These are phyloP conservation scores for Lepidocyrtinus sp. DNA, from an alignment of 2,888 invertebrate species.

Conservation along the genomic window DNA sequence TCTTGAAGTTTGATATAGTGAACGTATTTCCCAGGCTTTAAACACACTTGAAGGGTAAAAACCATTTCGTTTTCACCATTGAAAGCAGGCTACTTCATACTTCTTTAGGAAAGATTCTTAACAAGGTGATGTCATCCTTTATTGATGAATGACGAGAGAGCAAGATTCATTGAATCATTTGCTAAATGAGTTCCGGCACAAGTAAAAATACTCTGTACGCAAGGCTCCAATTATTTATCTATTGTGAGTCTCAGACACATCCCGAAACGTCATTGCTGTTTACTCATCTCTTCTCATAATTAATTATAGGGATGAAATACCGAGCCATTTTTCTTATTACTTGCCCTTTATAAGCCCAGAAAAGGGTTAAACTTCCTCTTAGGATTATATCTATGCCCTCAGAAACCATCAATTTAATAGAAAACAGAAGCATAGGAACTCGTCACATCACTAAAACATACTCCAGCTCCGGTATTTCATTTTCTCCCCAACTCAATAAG, in stretches of 20 bases:
- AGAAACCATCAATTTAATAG: conserved; percentile 13
- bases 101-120: too few relatives aligned
- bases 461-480: neutral
- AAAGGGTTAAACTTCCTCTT: conserved; percentile 3
- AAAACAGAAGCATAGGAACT: conserved; percentile 4
- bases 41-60: too few relatives aligned
- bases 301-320: conserved; percentile 44
- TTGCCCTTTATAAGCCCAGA: conserved; percentile 6
- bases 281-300: conserved; percentile 31
- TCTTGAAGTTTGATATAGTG: too few relatives aligned
- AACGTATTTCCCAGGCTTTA: too few relatives aligned
- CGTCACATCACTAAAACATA: conserved; percentile 8
- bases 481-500: neutral
- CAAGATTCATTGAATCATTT: neutral
- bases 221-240: neutral
- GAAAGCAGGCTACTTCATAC: neutral
- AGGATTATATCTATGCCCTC: neutral
- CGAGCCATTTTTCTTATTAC: conserved; percentile 15
- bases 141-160: conserved; percentile 34
- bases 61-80: neutral
- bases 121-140: conserved; percentile 40
- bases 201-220: conserved; percentile 13
- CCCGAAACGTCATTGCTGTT: neutral
- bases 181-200: conserved; percentile 23
- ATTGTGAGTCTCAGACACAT: neutral